Conservation (phyloP, 2,888 invertebrate species). For the Hypomecis punctinalis region DNA sequence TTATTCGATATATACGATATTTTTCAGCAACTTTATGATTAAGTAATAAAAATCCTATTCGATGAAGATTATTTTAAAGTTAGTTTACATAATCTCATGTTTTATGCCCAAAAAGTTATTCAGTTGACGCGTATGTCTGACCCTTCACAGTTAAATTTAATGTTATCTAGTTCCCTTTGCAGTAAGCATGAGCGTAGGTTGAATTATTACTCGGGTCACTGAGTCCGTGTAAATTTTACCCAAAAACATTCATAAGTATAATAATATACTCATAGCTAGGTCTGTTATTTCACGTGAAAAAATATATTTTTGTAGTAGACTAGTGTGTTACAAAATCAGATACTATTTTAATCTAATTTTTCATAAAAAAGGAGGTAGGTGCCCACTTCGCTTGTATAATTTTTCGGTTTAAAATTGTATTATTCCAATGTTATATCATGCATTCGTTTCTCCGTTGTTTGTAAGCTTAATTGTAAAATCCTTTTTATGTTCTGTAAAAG, state of each 20-base stretch:
- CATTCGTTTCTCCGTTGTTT: too few species aligned
- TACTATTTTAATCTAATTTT: too few species aligned
- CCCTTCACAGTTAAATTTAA: conserved; percentile 27
- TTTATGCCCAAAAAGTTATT: conserved; percentile 17
- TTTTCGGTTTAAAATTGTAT: too few species aligned
- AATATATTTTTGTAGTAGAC: not conserved
- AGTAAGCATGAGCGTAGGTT: conserved; percentile 18
- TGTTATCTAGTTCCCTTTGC: conserved; percentile 28
- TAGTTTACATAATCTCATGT: conserved; percentile 4
- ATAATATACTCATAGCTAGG: not conserved
- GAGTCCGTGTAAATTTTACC: conserved; percentile 6
- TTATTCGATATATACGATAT: too few species aligned
- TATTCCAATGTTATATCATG: too few species aligned
- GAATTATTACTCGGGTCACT: conserved; percentile 25
- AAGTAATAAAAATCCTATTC: too few species aligned
- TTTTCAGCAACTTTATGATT: too few species aligned
- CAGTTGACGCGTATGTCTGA: conserved; percentile 13
- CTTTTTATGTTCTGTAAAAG: too few species aligned
- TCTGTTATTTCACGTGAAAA: not conserved
- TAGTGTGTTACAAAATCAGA: too few species aligned
- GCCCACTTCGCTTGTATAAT: too few species aligned
- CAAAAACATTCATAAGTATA: conserved; percentile 1
- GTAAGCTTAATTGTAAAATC: too few species aligned
- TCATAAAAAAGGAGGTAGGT: too few species aligned
- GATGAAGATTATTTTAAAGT: not conserved